Evolutionary conservation across 2,113 vertebrate species (phyloP).

Genomic region (Phyllostomus hastatus): DNA sequence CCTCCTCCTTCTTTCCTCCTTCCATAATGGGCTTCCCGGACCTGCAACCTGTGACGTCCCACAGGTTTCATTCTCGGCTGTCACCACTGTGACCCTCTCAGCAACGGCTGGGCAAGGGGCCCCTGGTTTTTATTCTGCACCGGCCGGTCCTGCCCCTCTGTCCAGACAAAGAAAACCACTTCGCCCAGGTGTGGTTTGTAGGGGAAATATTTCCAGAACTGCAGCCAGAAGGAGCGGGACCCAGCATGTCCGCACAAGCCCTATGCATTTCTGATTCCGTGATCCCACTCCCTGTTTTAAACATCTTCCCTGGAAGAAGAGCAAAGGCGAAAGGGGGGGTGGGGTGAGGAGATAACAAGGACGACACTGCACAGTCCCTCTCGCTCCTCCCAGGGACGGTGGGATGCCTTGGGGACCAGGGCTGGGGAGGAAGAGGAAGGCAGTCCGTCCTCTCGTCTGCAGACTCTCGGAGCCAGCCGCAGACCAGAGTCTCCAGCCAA

Average conservation of each 20-base stretch:
- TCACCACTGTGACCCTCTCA: rapidly evolving
- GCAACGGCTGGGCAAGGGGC: background rate
- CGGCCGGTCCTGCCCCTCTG: too few species aligned
- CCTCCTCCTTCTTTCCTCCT: background rate
- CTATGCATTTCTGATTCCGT: background rate
- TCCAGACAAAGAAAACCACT: background rate
- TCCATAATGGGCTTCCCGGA: background rate
- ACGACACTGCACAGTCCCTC: background rate
- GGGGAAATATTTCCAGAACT: background rate
- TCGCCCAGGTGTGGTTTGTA: too few species aligned
- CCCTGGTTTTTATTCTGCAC: background rate
- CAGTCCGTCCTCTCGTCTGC: too few species aligned
- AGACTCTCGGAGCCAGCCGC: too few species aligned
- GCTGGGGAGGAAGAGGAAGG: too few species aligned
- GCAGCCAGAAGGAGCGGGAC: background rate
- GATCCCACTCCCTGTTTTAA: background rate
- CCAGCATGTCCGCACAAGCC: background rate
- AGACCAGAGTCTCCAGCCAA: background rate
- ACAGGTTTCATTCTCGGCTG: rapidly evolving
- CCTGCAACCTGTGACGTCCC: background rate
- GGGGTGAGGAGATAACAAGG: too few species aligned
- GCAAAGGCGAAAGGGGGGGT: background rate
- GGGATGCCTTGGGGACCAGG: background rate
- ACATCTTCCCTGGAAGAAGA: background rate
- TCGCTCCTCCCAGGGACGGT: background rate